A percentile compares a stretch with the other conserved stretches of the same genome.
Evolutionary conservation across 2,113 vertebrate species (phyloP).

Genomic region (Petromus typicus): DNA sequence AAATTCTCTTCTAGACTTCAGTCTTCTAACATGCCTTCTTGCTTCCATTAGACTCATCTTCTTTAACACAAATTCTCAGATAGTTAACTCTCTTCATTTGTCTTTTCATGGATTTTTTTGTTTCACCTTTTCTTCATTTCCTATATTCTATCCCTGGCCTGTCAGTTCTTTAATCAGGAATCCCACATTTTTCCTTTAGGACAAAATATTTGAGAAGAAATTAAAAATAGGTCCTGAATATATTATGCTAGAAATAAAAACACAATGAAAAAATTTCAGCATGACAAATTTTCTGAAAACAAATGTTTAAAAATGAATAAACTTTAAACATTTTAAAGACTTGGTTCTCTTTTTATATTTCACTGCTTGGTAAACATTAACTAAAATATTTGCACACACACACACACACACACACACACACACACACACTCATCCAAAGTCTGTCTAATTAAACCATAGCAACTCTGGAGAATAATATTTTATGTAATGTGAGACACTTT

Average conservation of each 20-base stretch:
- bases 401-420: too few species aligned
- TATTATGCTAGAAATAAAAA: not conserved
- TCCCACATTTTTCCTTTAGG: not conserved
- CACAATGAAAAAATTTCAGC: not conserved
- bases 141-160: not conserved
- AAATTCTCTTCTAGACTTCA: not conserved
- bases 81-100: not conserved
- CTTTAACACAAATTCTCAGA: not conserved
- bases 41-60: not conserved
- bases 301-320: not conserved
- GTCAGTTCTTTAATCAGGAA: not conserved
- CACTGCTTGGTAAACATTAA: not conserved
- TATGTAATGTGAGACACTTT: not conserved
- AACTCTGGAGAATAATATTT: not conserved
- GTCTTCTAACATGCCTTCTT: not conserved
- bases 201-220: not conserved
- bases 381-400: not conserved
- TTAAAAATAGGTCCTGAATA: not conserved
- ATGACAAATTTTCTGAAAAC: not conserved
- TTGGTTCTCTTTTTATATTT: not conserved
- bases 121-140: not conserved
- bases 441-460: not conserved
- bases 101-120: not conserved
- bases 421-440: not conserved
- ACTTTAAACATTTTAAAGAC: not conserved